phyloP scores from a whole-genome alignment of 2,888 invertebrate genomes.

The Drosophila barbarae region DNA sequence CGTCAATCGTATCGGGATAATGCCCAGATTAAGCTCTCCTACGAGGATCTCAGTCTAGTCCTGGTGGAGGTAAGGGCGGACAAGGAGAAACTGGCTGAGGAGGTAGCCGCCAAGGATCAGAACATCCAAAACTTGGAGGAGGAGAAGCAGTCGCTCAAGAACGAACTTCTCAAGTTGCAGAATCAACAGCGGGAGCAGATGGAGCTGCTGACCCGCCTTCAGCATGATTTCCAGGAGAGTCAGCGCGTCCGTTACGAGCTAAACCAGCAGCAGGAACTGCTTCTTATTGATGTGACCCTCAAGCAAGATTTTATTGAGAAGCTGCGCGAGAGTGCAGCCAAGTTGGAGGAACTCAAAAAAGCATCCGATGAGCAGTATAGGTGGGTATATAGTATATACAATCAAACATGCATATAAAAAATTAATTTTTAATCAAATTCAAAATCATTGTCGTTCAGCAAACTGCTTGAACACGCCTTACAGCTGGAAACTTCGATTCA shows the following conservation, averaged over 20 bases:
- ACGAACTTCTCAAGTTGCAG: conserved; percentile 69
- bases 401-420: no score
- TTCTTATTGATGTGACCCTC: conserved; percentile 54
- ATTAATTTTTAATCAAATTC: not conserved
- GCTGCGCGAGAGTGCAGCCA: conserved; percentile 28
- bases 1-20: conserved; percentile 66
- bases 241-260: conserved; percentile 47
- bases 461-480: conserved; percentile 43
- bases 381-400: no score
- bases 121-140: conserved; percentile 68
- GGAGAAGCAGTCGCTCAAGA: conserved; percentile 62
- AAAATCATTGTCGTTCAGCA: conserved; percentile 30
- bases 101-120: conserved; percentile 53
- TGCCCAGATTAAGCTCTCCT: conserved; percentile 60
- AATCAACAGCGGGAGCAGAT: conserved; percentile 65
- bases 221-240: conserved; percentile 61
- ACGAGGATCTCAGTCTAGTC: conserved; percentile 60
- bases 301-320: conserved; percentile 26
- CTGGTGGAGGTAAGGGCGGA: conserved; percentile 52
- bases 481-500: conserved; percentile 46
- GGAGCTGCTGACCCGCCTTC: conserved; percentile 63
- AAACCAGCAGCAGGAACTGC: conserved; percentile 50
- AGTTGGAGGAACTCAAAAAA: conserved; percentile 16
- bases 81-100: conserved; percentile 58
- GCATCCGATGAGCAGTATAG: conserved; percentile 29